Conservation (phyloP, 2,113 vertebrate genomes). For the Corythaeola cristata region DNA sequence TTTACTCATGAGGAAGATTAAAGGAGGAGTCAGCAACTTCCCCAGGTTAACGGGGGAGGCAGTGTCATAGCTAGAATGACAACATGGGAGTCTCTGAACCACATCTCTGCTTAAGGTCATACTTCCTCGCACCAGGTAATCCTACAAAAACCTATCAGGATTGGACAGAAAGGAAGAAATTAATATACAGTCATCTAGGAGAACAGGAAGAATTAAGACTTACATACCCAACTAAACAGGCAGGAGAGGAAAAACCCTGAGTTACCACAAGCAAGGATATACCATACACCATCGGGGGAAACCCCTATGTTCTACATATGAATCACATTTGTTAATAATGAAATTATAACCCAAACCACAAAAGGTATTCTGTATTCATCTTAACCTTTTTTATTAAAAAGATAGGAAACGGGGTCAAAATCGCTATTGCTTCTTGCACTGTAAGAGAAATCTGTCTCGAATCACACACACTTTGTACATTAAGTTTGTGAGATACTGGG, state of each 20-base stretch:
- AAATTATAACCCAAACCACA: slow-evolving; percentile 53
- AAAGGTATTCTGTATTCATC: neutral
- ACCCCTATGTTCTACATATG: neutral
- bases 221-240: neutral
- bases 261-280: slow-evolving; percentile 30
- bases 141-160: slow-evolving; percentile 1
- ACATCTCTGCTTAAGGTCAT: neutral
- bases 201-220: neutral
- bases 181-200: neutral
- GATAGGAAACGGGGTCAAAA: neutral
- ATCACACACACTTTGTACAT: neutral
- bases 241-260: slow-evolving; percentile 35
- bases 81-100: slow-evolving; percentile 39
- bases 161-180: slow-evolving; percentile 8
- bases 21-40: slow-evolving; percentile 43
- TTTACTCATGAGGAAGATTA: neutral
- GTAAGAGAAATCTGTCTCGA: neutral
- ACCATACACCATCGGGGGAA: slow-evolving; percentile 7
- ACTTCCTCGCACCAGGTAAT: neutral
- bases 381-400: neutral
- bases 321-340: slow-evolving; percentile 35
- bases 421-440: neutral
- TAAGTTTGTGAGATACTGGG: neutral
- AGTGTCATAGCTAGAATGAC: slow-evolving; percentile 43
- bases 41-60: neutral